Evolutionary conservation across 2,113 vertebrate genomes (phyloP).

Genomic region (Prochilodus magdalenae): DNA sequence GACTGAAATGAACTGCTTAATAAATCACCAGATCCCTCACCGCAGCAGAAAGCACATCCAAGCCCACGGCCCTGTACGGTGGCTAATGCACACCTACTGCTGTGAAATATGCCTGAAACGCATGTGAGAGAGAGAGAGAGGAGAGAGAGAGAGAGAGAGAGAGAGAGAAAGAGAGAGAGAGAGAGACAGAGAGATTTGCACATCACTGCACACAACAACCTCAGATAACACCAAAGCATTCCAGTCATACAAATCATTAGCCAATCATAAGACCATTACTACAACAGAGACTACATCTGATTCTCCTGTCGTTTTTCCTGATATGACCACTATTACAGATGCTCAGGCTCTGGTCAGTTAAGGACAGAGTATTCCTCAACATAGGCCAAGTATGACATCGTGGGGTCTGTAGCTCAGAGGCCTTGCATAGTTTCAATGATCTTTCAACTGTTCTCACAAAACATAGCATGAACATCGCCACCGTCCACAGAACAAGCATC

Average conservation of each 20-base stretch:
- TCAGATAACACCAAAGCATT: background rate
- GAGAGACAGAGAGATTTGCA: slow-evolving; percentile 14
- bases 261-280: background rate
- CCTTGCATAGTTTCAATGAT: too few relatives aligned
- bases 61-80: background rate
- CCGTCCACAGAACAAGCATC: too few relatives aligned
- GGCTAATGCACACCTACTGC: slow-evolving; percentile 43
- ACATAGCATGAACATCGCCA: too few relatives aligned
- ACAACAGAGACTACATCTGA: background rate
- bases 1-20: slow-evolving; percentile 54
- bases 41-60: slow-evolving; percentile 55
- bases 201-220: background rate
- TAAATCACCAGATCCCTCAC: slow-evolving; percentile 58
- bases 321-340: background rate
- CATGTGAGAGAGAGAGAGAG: slow-evolving; percentile 2
- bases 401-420: too few relatives aligned
- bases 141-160: slow-evolving; percentile 27
- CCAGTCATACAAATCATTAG: background rate
- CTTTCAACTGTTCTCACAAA: too few relatives aligned
- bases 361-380: background rate
- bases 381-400: background rate
- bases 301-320: background rate
- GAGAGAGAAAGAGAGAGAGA: too few relatives aligned
- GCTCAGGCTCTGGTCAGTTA: background rate
- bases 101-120: slow-evolving; percentile 59